Base-by-base conservation (phyloP, 2,113 vertebrate species). In the Pelobates fuscus region DNA sequence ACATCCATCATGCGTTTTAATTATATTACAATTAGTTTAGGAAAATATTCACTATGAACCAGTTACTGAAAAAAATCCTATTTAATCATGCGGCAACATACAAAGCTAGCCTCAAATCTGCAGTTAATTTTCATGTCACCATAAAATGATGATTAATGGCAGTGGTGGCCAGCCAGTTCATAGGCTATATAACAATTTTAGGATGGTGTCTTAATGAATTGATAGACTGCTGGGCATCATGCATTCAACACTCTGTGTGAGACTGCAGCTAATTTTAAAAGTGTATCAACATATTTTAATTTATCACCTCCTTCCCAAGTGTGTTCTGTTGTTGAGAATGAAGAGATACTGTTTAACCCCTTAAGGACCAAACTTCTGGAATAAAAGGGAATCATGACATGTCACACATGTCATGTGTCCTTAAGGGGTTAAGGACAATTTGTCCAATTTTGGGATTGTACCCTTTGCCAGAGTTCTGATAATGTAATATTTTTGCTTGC, bases 101-200 rank as follows among this genome's bases (percentile, higher is more conserved):
- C 64, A 61, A 68, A 24, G 23, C n/a, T 58, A 17, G 62, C 55
- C n/a, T 43, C 63, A 57, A 58, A 67, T 23, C 65, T 27, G n/a
- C 43, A 76, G 68, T 77, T 68, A 77, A 61, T 77, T 61, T 41
- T 25, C 25, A 18, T 68, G 57, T 77, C 27, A 52, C 57, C 3
- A 54, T 30, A 61, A 77, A 67, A 77, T 77, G 65, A 77, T 61
- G 73, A 77, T 77, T 77, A 77, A 77, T 68, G 65, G 18, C 20
- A 8, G 2, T 0, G 37, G 20, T 24, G 23, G 41, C n/a, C 52
- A 24, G 1, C 18, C 29, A n/a, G 15, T 37, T 60, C 54, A 44
- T 67, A 60, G 43, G n/a, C n/a, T 12, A 46, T 12, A 59, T 24
- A 44, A 20, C 54, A 6, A 44, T 65, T 43, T 65, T 41, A 15